Evolutionary conservation across 2,113 vertebrate genomes (phyloP).

Genomic region (Myiozetetes cayanensis): DNA sequence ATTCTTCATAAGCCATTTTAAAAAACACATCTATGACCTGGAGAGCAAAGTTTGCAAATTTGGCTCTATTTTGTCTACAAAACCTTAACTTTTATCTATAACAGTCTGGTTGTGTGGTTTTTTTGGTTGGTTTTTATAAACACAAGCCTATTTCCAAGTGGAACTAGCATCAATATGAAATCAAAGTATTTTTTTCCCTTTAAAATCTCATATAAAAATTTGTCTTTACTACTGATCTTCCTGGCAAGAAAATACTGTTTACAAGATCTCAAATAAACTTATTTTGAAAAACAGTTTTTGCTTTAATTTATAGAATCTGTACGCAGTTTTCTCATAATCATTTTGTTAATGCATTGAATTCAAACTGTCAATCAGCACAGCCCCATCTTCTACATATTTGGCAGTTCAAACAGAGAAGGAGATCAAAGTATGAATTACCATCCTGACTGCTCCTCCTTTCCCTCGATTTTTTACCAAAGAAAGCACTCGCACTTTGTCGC

Average conservation of each 20-base stretch:
- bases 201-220: not conserved
- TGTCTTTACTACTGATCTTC: not conserved
- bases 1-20: not conserved
- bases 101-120: not conserved
- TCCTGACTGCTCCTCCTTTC: conserved; percentile 92
- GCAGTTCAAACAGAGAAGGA: conserved; percentile 32
- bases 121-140: not conserved
- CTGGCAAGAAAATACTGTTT: not conserved
- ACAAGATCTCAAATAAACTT: not conserved
- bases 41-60: not conserved
- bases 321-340: not conserved
- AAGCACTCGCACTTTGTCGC: conserved; percentile 90
- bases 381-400: not conserved
- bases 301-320: not conserved
- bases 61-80: not conserved
- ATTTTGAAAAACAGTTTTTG: not conserved
- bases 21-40: not conserved
- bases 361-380: not conserved
- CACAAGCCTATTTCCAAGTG: not conserved
- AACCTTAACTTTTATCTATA: not conserved
- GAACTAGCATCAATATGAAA: not conserved
- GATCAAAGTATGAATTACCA: conserved; percentile 77
- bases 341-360: not conserved
- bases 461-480: conserved; percentile 89
- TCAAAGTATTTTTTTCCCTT: not conserved